These are phyloP conservation scores for Polydesmus complanatus DNA, from an alignment of 2,888 invertebrate species.

Conservation along the genomic window DNA sequence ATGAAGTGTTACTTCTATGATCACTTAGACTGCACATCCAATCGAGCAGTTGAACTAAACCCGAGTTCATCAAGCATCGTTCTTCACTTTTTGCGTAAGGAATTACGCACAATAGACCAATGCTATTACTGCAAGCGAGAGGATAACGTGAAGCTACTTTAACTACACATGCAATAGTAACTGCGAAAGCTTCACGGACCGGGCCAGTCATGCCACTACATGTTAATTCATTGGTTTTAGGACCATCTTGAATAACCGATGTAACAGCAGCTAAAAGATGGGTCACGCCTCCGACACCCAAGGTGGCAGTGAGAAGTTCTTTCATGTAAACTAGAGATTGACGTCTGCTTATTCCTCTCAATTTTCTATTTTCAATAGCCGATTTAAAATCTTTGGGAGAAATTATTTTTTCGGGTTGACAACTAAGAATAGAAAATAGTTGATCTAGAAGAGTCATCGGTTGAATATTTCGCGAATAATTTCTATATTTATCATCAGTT, in stretches of 20 bases:
- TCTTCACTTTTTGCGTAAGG: constrained; percentile 33
- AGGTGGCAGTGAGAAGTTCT: constrained; percentile 29
- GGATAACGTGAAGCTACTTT: constrained; percentile 30
- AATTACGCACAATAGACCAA: constrained; percentile 31
- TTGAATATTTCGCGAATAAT: constrained; percentile 22
- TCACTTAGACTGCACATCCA: constrained; percentile 31
- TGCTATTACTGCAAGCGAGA: constrained; percentile 31
- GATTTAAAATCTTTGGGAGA: constrained; percentile 29
- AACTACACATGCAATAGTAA: constrained; percentile 32
- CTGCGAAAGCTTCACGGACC: constrained; percentile 29
- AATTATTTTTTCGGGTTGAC: constrained; percentile 31
- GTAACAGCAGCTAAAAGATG: constrained; percentile 32
- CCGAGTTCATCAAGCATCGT: constrained; percentile 31
- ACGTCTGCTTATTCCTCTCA: constrained; percentile 28
- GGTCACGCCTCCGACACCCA: constrained; percentile 29
- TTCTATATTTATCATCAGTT: neutral
- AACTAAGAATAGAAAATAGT: constrained; percentile 31
- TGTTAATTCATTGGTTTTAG: constrained; percentile 20
- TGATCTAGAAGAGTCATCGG: constrained; percentile 31
- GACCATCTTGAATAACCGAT: constrained; percentile 30
- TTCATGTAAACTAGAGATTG: constrained; percentile 31
- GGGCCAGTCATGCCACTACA: constrained; percentile 7
- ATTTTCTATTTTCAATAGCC: constrained; percentile 28
- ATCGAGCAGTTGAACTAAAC: constrained; percentile 32
- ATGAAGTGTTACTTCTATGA: constrained; percentile 15